These are phyloP conservation scores for Adela reaumurella DNA, from an alignment of 2,888 invertebrate genomes.

Conservation along the genomic window DNA sequence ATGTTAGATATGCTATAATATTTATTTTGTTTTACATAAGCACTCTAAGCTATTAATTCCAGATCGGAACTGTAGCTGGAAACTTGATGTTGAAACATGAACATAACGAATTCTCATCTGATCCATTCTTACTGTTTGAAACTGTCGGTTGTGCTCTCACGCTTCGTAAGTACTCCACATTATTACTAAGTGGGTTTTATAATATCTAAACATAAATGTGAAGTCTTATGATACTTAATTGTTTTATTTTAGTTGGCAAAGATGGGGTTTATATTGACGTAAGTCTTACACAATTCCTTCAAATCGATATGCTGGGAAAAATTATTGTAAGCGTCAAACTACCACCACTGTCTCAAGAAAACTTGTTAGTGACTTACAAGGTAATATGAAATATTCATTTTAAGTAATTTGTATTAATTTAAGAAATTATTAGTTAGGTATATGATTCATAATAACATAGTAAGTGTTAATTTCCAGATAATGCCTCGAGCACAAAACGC, in stretches of 20 bases:
- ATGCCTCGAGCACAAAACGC: conserved; percentile 71
- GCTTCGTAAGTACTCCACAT: conserved; percentile 27
- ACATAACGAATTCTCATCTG: conserved; percentile 67
- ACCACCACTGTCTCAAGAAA: conserved; percentile 39
- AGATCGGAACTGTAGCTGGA: conserved; percentile 66
- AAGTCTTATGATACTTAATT: too few species aligned
- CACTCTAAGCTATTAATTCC: conserved; percentile 15
- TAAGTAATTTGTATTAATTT: too few species aligned
- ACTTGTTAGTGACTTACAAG: conserved; percentile 59
- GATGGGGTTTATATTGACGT: conserved; percentile 17
- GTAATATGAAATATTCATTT: conserved; percentile 38
- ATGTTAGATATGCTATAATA: too few species aligned
- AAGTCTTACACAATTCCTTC: conserved; percentile 35
- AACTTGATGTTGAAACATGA: conserved; percentile 66
- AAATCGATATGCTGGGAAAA: conserved; percentile 34
- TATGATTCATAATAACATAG: background rate
- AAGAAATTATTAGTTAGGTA: too few species aligned
- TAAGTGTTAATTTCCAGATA: conserved; percentile 58
- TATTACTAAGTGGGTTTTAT: too few species aligned
- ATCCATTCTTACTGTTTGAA: conserved; percentile 56
- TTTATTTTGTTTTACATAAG: too few species aligned
- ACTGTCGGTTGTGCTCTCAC: conserved; percentile 27
- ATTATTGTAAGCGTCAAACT: conserved; percentile 55
- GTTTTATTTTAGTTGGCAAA: conserved; percentile 18
- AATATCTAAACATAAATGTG: too few species aligned